phyloP scores from a whole-genome alignment of 2,797 vertebrate genomes.

The Menidia menidia region DNA sequence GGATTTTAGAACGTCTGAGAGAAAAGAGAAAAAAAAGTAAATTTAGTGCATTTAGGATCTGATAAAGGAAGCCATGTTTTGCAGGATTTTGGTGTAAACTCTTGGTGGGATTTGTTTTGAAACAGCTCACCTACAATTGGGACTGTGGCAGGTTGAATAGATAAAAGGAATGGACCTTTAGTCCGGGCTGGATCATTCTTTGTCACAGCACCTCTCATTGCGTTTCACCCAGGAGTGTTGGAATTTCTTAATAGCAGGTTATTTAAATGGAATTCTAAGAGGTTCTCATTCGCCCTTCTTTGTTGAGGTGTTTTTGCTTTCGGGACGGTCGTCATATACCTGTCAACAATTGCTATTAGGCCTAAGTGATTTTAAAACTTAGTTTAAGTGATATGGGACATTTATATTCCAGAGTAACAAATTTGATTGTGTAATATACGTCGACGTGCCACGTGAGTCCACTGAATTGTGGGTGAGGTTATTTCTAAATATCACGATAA shows the following conservation, averaged over 20 bases:
- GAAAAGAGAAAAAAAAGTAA: not conserved
- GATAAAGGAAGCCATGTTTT: too few species aligned
- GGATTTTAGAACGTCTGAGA: not conserved
- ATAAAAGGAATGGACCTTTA: not conserved
- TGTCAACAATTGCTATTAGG: too few species aligned
- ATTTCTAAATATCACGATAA: slow-evolving; percentile 5
- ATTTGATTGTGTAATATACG: too few species aligned
- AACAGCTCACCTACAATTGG: too few species aligned
- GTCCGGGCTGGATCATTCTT: not conserved
- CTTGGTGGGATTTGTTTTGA: too few species aligned
- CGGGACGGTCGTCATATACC: not conserved
- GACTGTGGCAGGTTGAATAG: too few species aligned
- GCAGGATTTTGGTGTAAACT: too few species aligned
- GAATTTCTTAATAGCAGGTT: not conserved
- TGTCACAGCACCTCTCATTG: not conserved
- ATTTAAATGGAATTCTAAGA: too few species aligned
- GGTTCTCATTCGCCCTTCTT: not conserved
- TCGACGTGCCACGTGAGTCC: not conserved
- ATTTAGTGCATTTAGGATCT: too few species aligned
- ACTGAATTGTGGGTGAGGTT: not conserved
- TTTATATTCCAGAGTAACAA: too few species aligned
- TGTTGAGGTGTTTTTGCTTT: not conserved
- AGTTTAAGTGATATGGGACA: not conserved
- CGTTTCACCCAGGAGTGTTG: not conserved
- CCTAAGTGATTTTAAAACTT: not conserved